phyloP scores from a whole-genome alignment of 2,113 vertebrate species.

The Gymnogyps californianus region DNA sequence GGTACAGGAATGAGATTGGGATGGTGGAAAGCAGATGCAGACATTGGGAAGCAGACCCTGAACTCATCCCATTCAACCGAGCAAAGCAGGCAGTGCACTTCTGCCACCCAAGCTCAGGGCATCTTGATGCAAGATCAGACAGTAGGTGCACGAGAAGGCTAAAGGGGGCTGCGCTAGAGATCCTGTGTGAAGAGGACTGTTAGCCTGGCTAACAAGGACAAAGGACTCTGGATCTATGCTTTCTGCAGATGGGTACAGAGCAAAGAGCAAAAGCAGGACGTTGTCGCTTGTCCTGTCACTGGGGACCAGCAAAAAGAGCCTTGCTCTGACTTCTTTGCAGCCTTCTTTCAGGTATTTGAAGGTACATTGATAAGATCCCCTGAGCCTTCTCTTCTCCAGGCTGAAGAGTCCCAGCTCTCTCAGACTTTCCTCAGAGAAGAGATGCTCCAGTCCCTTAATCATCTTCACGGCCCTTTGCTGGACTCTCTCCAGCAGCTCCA shows the following conservation, averaged over 20 bases:
- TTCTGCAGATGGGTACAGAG: neutral
- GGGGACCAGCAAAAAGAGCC: neutral
- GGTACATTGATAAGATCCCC: neutral
- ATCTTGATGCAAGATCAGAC: too few relatives aligned
- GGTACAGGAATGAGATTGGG: neutral
- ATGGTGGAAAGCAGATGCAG: neutral
- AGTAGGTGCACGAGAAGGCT: fast-evolving
- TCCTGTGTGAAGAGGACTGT: neutral
- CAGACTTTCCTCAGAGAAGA: neutral
- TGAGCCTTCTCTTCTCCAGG: neutral
- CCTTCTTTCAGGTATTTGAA: neutral
- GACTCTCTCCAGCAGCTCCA: neutral
- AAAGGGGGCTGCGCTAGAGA: neutral
- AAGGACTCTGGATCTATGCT: neutral
- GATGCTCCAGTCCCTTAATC: neutral
- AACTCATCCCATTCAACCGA: fast-evolving
- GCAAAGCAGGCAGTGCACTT: neutral
- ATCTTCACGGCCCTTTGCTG: neutral
- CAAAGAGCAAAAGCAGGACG: neutral
- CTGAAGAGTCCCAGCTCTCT: neutral
- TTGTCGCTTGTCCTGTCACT: neutral
- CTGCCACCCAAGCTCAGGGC: fast-evolving
- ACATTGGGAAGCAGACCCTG: neutral
- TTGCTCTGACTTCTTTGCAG: neutral
- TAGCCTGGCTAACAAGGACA: neutral